Evolutionary conservation across 64 coral and sea anemone genomes (phyloP).

Genomic region (Astreopora myriophthalma): DNA sequence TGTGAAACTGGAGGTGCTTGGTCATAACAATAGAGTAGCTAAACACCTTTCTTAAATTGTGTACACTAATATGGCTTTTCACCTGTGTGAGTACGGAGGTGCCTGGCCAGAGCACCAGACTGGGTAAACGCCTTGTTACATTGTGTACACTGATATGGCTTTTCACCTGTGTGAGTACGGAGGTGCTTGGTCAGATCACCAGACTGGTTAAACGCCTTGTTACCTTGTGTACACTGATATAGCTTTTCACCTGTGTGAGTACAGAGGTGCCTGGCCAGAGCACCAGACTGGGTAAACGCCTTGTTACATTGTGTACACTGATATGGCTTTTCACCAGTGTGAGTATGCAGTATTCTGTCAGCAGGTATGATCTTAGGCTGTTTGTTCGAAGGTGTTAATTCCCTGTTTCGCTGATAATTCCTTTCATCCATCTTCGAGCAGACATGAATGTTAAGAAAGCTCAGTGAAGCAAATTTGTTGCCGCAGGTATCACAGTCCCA

Average conservation of each 20-base stretch:
- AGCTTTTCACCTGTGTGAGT: conserved; percentile 5
- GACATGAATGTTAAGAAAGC: background rate
- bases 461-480: background rate
- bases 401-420: background rate
- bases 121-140: background rate
- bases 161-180: conserved; percentile 7
- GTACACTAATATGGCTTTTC: background rate
- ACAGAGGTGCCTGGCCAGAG: background rate
- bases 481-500: background rate
- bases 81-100: conserved; percentile 7
- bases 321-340: background rate
- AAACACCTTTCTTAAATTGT: conserved; percentile 9
- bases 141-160: conserved; percentile 8
- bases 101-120: background rate
- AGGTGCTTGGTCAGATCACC: background rate
- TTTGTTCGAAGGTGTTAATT: background rate
- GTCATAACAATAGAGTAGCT: background rate
- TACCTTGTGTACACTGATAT: background rate
- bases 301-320: background rate
- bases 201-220: background rate
- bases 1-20: too few species aligned
- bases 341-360: background rate
- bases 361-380: background rate
- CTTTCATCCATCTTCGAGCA: background rate
- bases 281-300: background rate